Evolutionary conservation across 2,113 vertebrate genomes (phyloP).

Genomic region (Ploceus nigricollis): DNA sequence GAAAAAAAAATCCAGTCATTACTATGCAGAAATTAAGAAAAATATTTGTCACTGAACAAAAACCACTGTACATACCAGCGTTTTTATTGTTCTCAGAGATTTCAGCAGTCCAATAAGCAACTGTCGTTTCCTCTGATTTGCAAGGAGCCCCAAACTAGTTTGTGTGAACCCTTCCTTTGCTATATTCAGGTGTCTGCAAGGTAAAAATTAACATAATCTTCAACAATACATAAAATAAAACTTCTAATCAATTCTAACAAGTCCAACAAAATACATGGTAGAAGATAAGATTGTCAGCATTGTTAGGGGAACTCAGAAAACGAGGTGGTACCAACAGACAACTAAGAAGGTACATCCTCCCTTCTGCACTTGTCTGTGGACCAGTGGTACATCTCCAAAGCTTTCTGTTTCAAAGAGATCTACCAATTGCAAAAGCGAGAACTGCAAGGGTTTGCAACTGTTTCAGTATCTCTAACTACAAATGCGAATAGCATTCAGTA

Average conservation of each 20-base stretch:
- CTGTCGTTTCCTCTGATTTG: conserved; percentile 93
- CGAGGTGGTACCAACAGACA: not conserved
- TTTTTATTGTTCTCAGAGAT: conserved; percentile 97
- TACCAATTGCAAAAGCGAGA: not conserved
- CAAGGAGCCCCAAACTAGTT: conserved; percentile 92
- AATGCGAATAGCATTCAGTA: not conserved
- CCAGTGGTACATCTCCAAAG: not conserved
- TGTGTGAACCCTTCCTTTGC: conserved; percentile 96
- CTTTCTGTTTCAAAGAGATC: not conserved
- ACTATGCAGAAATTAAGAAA: not conserved
- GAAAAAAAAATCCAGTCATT: not conserved
- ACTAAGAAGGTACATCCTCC: not conserved
- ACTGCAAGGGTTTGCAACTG: not conserved
- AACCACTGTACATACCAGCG: conserved; percentile 79
- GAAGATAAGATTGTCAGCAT: not conserved
- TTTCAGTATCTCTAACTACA: not conserved
- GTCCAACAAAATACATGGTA: not conserved
- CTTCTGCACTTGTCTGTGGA: not conserved
- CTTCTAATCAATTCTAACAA: not conserved
- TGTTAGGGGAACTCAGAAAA: not conserved
- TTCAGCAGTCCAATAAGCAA: conserved; percentile 92
- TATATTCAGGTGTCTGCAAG: conserved; percentile 83
- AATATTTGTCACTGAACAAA: not conserved
- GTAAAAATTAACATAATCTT: not conserved
- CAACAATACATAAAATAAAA: not conserved